Evolutionary conservation across 2,888 invertebrate genomes (phyloP).

Genomic region (Sarcophaga carnaria): DNA sequence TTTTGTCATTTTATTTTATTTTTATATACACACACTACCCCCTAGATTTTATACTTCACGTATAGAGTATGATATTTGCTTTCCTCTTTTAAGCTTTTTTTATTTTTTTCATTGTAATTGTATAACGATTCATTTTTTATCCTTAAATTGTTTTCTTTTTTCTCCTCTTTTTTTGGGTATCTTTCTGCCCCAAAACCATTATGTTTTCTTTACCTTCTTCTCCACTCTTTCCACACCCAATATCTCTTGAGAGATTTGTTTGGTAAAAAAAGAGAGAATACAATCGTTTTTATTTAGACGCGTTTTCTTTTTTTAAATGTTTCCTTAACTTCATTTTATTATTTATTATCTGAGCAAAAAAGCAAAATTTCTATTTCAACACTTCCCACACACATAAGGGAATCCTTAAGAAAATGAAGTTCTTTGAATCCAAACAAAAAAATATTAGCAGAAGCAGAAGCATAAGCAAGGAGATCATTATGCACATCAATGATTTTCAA

Average conservation of each 20-base stretch:
- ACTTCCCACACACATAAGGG: conserved; percentile 70
- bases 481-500: conserved; percentile 75
- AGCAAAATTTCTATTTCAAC: conserved; percentile 63
- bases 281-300: conserved; percentile 17
- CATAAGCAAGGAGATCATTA: conserved; percentile 75
- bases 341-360: conserved; percentile 78
- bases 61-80: conserved; percentile 56
- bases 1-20: conserved; percentile 53
- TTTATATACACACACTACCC: not conserved
- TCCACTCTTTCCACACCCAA: not conserved
- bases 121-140: conserved; percentile 58
- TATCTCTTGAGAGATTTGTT: not conserved
- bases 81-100: not conserved
- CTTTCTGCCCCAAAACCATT: conserved; percentile 50
- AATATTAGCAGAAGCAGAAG: not conserved
- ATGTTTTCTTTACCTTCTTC: conserved; percentile 9
- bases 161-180: conserved; percentile 45
- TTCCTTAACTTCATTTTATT: conserved; percentile 73
- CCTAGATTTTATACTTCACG: not conserved
- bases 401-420: conserved; percentile 20
- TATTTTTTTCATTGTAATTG: conserved; percentile 1
- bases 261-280: not conserved
- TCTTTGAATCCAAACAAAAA: conserved; percentile 17
- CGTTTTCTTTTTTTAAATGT: conserved; percentile 58
- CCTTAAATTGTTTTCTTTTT: conserved; percentile 35